phyloP scores from a whole-genome alignment of 2,888 invertebrate genomes.

The Tipula confusa region DNA sequence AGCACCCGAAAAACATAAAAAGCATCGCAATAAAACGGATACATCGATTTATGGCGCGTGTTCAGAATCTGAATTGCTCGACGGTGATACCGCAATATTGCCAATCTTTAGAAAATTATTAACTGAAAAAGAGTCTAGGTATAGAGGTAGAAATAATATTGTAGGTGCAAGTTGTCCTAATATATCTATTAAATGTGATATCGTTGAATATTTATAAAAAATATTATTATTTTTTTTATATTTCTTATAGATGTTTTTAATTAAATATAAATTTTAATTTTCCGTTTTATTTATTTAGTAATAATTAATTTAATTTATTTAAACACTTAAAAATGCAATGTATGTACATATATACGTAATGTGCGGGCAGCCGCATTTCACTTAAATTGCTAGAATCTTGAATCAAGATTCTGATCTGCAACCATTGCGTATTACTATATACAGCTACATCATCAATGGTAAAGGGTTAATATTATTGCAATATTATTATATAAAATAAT shows the following conservation, averaged over 20 bases:
- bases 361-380: neutral
- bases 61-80: slow-evolving; percentile 78
- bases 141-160: slow-evolving; percentile 48
- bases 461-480: neutral
- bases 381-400: neutral
- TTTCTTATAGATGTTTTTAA: neutral
- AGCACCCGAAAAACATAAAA: slow-evolving; percentile 50
- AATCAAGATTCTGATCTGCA: neutral
- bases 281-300: neutral
- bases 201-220: slow-evolving; percentile 82
- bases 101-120: slow-evolving; percentile 90
- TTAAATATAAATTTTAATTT: neutral
- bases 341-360: too few relatives aligned
- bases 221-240: slow-evolving; percentile 28
- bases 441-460: neutral
- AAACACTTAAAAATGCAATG: neutral
- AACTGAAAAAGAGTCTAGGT: slow-evolving; percentile 72
- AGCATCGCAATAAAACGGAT: slow-evolving; percentile 45
- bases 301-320: neutral
- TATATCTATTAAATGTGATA: slow-evolving; percentile 93
- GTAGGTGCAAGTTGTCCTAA: slow-evolving; percentile 84
- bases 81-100: slow-evolving; percentile 69
- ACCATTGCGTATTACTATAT: neutral
- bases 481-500: slow-evolving; percentile 25
- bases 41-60: slow-evolving; percentile 66